These are phyloP conservation scores for Sarcoramphus papa DNA, from an alignment of 2,797 vertebrate species.

Conservation along the genomic window DNA sequence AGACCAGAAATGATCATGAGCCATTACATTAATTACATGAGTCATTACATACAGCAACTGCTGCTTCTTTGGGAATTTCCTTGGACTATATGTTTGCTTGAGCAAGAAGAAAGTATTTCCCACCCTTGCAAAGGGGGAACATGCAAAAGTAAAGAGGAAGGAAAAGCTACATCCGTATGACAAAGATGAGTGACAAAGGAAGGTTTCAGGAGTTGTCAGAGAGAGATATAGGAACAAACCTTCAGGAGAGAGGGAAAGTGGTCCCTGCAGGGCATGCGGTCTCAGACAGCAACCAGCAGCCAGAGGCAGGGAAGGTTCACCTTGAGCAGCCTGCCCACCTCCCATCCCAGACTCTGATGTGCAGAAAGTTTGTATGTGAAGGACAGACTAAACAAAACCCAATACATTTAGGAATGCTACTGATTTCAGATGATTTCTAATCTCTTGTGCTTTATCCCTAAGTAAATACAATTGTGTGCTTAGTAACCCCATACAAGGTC, in stretches of 20 bases:
- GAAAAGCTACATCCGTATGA: background rate
- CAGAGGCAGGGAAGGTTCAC: background rate
- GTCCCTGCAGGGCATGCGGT: too few species aligned
- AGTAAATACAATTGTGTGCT: background rate
- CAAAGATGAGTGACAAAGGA: background rate
- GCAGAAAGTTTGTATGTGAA: background rate
- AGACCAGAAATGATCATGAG: background rate
- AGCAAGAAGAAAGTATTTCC: background rate
- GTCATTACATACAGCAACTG: background rate
- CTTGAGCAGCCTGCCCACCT: background rate
- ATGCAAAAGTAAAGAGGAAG: background rate
- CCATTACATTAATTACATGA: background rate
- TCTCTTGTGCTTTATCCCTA: background rate
- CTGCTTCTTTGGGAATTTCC: background rate
- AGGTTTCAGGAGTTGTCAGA: background rate
- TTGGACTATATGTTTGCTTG: background rate
- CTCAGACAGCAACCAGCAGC: background rate
- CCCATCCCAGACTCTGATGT: background rate
- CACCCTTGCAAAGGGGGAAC: background rate
- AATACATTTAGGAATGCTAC: background rate
- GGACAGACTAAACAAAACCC: background rate
- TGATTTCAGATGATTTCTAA: background rate
- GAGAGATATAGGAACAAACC: background rate
- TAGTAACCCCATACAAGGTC: background rate
- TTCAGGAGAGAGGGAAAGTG: background rate